Conservation (phyloP, 2,113 vertebrate genomes). For the Gallinago paraguaiae region DNA sequence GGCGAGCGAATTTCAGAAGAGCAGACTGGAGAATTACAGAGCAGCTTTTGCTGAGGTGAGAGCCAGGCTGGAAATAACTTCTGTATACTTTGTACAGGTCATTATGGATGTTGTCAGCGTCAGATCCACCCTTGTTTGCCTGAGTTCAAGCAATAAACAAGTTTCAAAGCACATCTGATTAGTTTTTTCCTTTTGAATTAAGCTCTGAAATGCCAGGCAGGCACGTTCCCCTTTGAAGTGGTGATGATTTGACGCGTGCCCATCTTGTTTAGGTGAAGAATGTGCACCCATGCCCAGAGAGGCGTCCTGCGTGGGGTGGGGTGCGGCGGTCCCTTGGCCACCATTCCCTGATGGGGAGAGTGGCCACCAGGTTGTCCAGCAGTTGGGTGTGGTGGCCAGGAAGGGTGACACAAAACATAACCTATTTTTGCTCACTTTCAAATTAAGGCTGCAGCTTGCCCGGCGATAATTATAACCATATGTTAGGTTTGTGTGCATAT, state of each 20-base stretch:
- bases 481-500: conserved; percentile 43
- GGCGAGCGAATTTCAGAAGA: not conserved
- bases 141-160: not conserved
- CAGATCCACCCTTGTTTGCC: not conserved
- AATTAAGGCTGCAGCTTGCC: conserved; percentile 51
- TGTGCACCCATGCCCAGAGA: accelerated
- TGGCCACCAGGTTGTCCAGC: not conserved
- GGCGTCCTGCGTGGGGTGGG: accelerated
- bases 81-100: not conserved
- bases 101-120: not conserved
- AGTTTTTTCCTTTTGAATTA: not conserved
- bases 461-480: conserved; percentile 65
- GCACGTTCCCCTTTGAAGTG: not conserved
- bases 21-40: not conserved
- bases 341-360: not conserved
- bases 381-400: not conserved
- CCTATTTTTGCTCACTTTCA: conserved; percentile 27
- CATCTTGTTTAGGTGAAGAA: not conserved
- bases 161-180: not conserved
- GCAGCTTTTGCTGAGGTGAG: not conserved
- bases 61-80: not conserved
- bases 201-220: not conserved
- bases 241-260: not conserved
- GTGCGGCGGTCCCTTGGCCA: accelerated
- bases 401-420: not conserved